Evolutionary conservation across 2,113 vertebrate species (phyloP), one percentile per base, ranked within the genome.

Genomic region (Podarcis muralis): DNA sequence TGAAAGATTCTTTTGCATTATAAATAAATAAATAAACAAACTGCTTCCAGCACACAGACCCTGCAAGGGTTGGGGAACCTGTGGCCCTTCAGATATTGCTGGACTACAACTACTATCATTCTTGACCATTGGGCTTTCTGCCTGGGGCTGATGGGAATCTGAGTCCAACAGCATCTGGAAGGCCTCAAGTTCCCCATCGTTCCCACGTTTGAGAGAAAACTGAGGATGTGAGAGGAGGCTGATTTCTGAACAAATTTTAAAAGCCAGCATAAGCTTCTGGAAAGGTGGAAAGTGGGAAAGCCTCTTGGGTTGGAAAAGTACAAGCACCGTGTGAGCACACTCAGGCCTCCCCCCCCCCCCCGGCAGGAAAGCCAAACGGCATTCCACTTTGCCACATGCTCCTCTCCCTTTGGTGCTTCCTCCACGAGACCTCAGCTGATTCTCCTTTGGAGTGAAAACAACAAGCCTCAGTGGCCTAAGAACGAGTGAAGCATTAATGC

Each of bases 281-380:
- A 43, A 89, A 82, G 48, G 27, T 12, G 74, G 65, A 75, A 78
- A 94, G 81, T 92, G 57, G 79, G 48, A 93, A 93, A 94, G 88
- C 11, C 0, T 91, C 88, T 93, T 91, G 86, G 89, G 81, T 2
- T 69, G 66, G 12, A 91, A 72, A 40, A 88, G 53, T 88, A 89
- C 87, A 92, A 88, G 90, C n/a, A 11, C 15, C 0, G 0, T 32
- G 18, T 79, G 32, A 90, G 66, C 13, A 8, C 77, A 23, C 88
- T 78, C 79, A 75, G 81, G 59, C 32, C 5, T 59, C 43, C 8
- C 8, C 9, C 43, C 43, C 43, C 43, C 43, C 43, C 8, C 40
- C n/a, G n/a, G 40, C 43, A 27, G 3, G 66, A 5, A 53, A 86
- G 88, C 83, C 81, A 88, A 83, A 72, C 32, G 48, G 83, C 89